phyloP scores from a whole-genome alignment of 2,888 invertebrate genomes.

The Microplitis deprimator region DNA sequence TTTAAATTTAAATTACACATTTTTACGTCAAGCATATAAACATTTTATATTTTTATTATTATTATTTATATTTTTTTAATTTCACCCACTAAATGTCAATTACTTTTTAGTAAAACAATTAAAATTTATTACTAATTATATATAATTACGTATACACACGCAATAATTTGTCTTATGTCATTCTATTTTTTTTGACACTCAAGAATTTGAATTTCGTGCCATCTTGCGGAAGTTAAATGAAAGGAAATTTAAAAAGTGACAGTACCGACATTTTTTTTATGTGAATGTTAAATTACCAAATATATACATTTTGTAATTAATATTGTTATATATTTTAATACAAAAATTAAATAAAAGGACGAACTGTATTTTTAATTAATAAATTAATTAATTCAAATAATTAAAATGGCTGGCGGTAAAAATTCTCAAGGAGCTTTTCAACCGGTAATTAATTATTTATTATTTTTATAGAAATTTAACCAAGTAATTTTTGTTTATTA shows the following conservation, averaged over 20 bases:
- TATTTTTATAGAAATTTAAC: constrained; percentile 34
- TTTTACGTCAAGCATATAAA: neutral
- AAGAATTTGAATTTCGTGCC: neutral
- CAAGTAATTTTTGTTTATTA: constrained; percentile 5
- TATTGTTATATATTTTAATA: neutral
- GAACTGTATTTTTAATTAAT: neutral
- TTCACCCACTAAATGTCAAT: neutral
- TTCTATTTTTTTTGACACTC: neutral
- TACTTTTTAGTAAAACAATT: neutral
- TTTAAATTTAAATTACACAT: neutral
- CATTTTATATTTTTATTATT: neutral
- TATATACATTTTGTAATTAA: constrained; percentile 1
- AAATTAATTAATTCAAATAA: neutral
- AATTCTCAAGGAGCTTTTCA: constrained; percentile 77
- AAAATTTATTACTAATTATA: neutral
- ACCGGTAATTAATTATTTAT: constrained; percentile 73
- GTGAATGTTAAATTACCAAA: neutral
- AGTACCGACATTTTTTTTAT: neutral
- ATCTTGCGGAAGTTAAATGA: neutral
- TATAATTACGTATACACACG: neutral
- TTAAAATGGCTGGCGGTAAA: constrained; percentile 48
- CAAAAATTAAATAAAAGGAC: neutral
- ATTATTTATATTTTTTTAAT: neutral
- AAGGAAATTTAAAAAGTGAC: neutral
- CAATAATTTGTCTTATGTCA: neutral